Percentiles rank a stretch among this genome's conserved stretches.
Conservation (phyloP, 2,888 invertebrate species). For the Oeneis ivallda region DNA sequence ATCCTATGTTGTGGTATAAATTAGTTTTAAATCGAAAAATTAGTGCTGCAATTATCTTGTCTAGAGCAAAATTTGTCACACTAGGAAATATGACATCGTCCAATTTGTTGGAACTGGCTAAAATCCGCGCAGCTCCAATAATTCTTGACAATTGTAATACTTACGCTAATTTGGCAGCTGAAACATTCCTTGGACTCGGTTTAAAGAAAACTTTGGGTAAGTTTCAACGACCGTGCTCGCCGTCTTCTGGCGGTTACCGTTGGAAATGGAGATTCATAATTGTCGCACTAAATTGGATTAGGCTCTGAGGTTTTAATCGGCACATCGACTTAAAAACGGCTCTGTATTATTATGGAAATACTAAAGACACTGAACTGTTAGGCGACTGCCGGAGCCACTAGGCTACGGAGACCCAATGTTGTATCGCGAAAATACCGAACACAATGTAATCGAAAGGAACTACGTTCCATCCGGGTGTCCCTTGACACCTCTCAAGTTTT, state of each 20-base stretch:
- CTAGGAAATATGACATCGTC: constrained; percentile 14
- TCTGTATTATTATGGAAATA: constrained; percentile 27
- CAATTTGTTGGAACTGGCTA: constrained; percentile 21
- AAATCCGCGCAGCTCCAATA: constrained; percentile 17
- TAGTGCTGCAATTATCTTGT: too few relatives aligned
- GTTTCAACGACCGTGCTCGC: constrained; percentile 33
- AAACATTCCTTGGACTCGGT: constrained; percentile 39
- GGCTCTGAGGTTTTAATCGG: constrained; percentile 42
- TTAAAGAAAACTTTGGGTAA: constrained; percentile 39
- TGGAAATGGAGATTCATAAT: constrained; percentile 49
- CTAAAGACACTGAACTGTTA: constrained; percentile 21
- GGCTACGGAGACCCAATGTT: too few relatives aligned
- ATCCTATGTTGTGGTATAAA: too few relatives aligned
- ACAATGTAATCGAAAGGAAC: too few relatives aligned
- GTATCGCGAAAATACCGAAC: too few relatives aligned
- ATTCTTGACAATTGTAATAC: constrained; percentile 38
- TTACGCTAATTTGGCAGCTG: constrained; percentile 42
- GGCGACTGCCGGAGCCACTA: too few relatives aligned
- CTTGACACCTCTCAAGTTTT: too few relatives aligned
- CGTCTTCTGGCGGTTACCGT: constrained; percentile 35
- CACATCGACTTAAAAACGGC: constrained; percentile 27
- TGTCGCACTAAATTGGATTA: constrained; percentile 46
- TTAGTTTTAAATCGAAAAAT: too few relatives aligned
- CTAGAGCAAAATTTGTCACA: too few relatives aligned
- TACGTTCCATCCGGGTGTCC: too few relatives aligned